A percentile compares a stretch with the other conserved stretches of the same genome.
Conservation (phyloP, 2,888 invertebrate genomes). For the Cerastis rubricosa region DNA sequence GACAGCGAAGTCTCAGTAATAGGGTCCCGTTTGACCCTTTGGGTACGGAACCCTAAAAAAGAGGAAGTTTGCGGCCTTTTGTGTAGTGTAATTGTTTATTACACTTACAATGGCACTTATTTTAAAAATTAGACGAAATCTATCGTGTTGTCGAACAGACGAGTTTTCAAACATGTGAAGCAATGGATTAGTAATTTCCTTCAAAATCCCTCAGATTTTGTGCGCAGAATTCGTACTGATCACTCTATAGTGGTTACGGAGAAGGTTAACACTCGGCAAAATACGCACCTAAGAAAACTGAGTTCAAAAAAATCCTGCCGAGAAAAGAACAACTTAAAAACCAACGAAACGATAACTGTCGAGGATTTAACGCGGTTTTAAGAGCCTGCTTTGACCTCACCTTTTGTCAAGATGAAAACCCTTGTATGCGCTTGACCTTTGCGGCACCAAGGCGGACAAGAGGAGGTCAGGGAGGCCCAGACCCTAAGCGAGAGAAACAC, state of each 20-base stretch:
- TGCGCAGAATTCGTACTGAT: not conserved
- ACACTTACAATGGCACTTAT: not conserved
- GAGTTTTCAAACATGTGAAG: not conserved
- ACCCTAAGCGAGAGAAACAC: not conserved
- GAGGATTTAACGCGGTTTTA: not conserved
- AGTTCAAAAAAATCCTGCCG: not conserved
- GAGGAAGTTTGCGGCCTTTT: not conserved
- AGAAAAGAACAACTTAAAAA: not conserved
- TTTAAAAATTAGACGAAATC: not conserved
- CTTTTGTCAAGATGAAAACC: not conserved
- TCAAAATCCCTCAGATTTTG: not conserved
- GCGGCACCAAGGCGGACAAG: not conserved
- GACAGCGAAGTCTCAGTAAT: no score
- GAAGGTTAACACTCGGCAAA: not conserved
- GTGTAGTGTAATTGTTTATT: not conserved
- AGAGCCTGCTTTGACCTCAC: constrained; percentile 1
- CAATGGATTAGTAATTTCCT: not conserved
- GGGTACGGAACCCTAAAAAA: no score
- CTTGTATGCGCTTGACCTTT: not conserved
- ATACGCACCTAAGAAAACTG: not conserved
- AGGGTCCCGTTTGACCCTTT: no score
- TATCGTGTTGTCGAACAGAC: not conserved
- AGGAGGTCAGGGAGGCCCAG: not conserved
- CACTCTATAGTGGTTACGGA: not conserved
- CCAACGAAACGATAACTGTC: not conserved